Conservation (phyloP, 2,888 invertebrate genomes). For the Tetragonula carbonaria region DNA sequence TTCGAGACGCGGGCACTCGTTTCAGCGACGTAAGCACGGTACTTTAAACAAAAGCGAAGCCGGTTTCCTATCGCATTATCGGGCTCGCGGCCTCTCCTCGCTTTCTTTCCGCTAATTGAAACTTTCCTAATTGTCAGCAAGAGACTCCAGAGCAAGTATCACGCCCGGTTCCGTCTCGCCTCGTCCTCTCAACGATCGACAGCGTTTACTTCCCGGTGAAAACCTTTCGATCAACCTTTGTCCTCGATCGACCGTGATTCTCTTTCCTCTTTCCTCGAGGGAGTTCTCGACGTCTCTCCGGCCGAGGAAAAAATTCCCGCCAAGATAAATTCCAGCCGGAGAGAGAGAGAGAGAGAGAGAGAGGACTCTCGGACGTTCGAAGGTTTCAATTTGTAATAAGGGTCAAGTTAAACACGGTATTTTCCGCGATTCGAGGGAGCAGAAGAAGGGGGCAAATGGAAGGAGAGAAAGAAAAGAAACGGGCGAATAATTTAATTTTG, state of each 20-base stretch:
- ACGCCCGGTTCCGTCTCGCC: neutral
- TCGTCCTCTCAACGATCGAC: neutral
- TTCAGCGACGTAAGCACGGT: constrained; percentile 18
- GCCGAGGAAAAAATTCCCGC: neutral
- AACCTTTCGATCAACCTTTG: neutral
- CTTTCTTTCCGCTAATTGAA: constrained; percentile 42
- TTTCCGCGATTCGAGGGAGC: neutral
- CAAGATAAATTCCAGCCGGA: neutral
- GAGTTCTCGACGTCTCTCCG: too few species aligned
- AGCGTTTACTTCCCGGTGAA: neutral
- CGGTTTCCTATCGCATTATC: constrained; percentile 29
- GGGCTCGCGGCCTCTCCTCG: neutral
- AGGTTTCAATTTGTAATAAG: constrained; percentile 7
- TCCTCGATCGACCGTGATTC: neutral
- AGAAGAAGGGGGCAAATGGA: too few species aligned
- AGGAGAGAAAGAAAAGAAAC: neutral
- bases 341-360: too few species aligned
- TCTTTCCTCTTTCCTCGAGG: too few species aligned
- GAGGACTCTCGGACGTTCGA: neutral
- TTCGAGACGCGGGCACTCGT: constrained; percentile 16
- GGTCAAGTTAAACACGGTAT: neutral
- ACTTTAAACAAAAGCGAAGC: constrained; percentile 27
- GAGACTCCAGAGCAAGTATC: constrained; percentile 14
- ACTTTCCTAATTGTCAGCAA: constrained; percentile 23
- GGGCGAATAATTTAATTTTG: constrained; percentile 6